A percentile compares a stretch with the other conserved stretches of the same genome.
These are phyloP conservation scores for Zaprionus camerounensis DNA, from an alignment of 1,140 invertebrate species.

Conservation along the genomic window DNA sequence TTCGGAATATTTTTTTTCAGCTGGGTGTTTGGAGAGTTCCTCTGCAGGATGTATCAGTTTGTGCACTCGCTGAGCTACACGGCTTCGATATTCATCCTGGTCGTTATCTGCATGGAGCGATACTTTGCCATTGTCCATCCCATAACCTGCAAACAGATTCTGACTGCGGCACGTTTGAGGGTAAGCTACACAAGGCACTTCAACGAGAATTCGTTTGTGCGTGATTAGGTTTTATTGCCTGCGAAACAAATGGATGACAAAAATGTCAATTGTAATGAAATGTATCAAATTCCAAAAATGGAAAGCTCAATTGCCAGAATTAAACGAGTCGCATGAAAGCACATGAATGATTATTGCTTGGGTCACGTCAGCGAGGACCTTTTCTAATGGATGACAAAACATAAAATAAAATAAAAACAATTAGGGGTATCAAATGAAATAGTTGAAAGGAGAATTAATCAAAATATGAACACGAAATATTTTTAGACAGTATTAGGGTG, in stretches of 20 bases:
- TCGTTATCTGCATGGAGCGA: conserved; percentile 92
- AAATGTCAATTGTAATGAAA: conserved; percentile 12
- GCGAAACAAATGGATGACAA: background rate
- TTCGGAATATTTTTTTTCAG: conserved; percentile 85
- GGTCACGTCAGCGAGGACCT: background rate
- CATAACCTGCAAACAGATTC: conserved; percentile 91
- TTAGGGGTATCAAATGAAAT: background rate
- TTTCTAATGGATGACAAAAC: conserved; percentile 1
- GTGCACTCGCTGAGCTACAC: conserved; percentile 92
- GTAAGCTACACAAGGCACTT: conserved; percentile 84
- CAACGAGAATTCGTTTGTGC: background rate
- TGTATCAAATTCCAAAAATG: conserved; percentile 17
- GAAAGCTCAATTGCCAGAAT: background rate
- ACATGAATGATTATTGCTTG: conserved; percentile 10
- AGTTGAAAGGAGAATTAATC: background rate
- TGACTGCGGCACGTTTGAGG: conserved; percentile 88
- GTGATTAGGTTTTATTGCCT: conserved; percentile 19
- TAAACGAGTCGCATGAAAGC: background rate
- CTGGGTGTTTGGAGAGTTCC: conserved; percentile 91
- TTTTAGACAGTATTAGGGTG: too few relatives aligned
- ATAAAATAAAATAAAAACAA: conserved; percentile 9
- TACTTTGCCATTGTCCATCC: conserved; percentile 93
- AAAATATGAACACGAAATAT: background rate
- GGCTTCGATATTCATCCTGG: conserved; percentile 92
- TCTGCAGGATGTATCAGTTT: conserved; percentile 94